Evolutionary conservation across 2,113 vertebrate genomes (phyloP).

Genomic region (Alexandromys fortis): DNA sequence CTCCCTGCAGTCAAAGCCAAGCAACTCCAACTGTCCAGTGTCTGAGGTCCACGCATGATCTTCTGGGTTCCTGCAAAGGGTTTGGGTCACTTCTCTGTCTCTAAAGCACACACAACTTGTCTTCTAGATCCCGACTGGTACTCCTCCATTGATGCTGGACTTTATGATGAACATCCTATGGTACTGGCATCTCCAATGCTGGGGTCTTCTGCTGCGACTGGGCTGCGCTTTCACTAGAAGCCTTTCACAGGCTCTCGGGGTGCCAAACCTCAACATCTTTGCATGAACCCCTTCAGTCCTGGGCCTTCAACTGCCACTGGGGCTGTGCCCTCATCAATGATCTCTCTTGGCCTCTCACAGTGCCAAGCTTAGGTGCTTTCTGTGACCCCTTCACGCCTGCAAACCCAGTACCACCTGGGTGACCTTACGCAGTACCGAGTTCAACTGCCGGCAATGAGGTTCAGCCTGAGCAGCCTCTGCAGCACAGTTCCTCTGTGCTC

Average conservation of each 20-base stretch:
- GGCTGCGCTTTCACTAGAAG: neutral
- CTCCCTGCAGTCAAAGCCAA: neutral
- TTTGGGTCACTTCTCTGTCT: neutral
- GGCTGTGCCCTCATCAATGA: neutral
- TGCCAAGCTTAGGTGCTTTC: neutral
- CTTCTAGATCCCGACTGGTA: neutral
- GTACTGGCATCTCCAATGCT: neutral
- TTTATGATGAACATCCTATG: neutral
- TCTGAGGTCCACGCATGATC: neutral
- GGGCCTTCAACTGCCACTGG: neutral
- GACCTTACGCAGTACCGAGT: neutral
- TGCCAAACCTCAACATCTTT: neutral
- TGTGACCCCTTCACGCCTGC: neutral
- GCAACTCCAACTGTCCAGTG: neutral
- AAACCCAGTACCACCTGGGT: neutral
- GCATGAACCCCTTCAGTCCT: neutral
- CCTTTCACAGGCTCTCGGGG: neutral
- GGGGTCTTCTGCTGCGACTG: neutral
- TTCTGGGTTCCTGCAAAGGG: neutral
- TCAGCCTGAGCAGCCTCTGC: neutral
- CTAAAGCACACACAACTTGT: neutral
- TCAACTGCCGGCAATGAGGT: neutral
- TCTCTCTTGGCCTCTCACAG: neutral
- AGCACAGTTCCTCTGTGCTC: neutral
- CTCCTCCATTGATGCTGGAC: neutral